Evolutionary conservation across 2,888 invertebrate species (phyloP), one percentile per base, ranked within the genome.

Genomic region (Amphipyra berbera): DNA sequence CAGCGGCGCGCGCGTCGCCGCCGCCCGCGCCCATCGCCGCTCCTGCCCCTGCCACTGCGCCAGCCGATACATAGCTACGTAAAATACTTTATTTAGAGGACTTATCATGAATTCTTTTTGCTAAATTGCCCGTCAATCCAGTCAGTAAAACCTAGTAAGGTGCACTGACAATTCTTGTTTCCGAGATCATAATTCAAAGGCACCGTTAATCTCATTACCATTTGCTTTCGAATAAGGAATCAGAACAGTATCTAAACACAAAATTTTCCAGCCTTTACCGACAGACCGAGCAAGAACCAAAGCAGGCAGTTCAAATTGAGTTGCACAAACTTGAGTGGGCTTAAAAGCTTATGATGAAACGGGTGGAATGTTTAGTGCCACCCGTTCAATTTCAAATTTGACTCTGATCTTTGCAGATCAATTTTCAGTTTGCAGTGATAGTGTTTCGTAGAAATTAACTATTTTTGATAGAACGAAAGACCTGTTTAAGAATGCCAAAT

Each of bases 1-100:
- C 96, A 1, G 95, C 96, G 15, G 96, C 96, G 7, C 86, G 93
- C 44, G 88, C 81, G 1, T 83, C 88, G 12, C 83, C 92, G 7
- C 85, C 88, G 13, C 80, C 86, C 41, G 68, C 85, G 33, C 63
- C 85, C 53, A 76, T 84, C 44, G 69, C 82, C 21, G 21, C 21
- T 44, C 78, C 70, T 37, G 78, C 83, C 15, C 83, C 87, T 46
- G 82, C 88, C 6, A 61, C 89, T 2, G 68, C 75, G 27, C 83
- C 89, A 33, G 83, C 92, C 4, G 93, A 93, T 75, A 88, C 93
- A 84, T 94, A 93, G 86, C 90, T 79, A 67, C 45, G 7, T n/a
- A 41, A 9, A 38, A 45, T 13, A 15, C 10, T 30, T 13, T 21
- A 33, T 30, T 21, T 52, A 40, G 57, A 48, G 40, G 38, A 58